A percentile compares a stretch with the other conserved stretches of the same genome.
Evolutionary conservation across 2,113 vertebrate species (phyloP).

Genomic region (Fregata magnificens): DNA sequence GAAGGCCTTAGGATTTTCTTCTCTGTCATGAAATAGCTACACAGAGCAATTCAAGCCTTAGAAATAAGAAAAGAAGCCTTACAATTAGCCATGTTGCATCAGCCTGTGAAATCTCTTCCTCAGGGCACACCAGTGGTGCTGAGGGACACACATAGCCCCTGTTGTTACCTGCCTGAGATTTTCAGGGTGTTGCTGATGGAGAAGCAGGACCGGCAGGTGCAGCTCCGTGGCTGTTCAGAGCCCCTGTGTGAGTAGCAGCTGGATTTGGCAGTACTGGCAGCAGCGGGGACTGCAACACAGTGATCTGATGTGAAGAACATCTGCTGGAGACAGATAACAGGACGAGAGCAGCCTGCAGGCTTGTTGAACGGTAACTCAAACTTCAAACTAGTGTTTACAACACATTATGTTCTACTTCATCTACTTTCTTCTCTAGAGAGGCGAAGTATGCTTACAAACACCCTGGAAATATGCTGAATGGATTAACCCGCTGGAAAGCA

Average conservation of each 20-base stretch:
- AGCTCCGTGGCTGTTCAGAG: not conserved
- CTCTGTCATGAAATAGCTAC: not conserved
- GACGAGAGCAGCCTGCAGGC: not conserved
- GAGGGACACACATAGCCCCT: not conserved
- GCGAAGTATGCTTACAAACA: not conserved
- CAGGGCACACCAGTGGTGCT: not conserved
- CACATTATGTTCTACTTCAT: not conserved
- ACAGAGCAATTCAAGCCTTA: not conserved
- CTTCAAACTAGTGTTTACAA: not conserved
- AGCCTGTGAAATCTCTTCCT: not conserved
- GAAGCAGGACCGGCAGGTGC: not conserved
- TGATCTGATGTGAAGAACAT: slow-evolving; percentile 8
- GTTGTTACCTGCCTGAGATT: not conserved
- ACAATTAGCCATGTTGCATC: not conserved
- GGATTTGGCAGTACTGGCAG: not conserved
- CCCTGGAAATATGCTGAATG: not conserved
- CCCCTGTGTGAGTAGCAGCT: not conserved
- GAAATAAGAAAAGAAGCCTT: not conserved
- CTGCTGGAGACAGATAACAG: slow-evolving; percentile 25
- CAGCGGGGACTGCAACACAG: not conserved
- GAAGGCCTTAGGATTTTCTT: not conserved
- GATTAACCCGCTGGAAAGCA: not conserved
- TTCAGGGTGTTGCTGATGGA: not conserved
- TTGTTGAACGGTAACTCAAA: not conserved
- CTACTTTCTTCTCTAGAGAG: not conserved